Evolutionary conservation across 2,113 vertebrate genomes (phyloP).

Genomic region (Excalfactoria chinensis): DNA sequence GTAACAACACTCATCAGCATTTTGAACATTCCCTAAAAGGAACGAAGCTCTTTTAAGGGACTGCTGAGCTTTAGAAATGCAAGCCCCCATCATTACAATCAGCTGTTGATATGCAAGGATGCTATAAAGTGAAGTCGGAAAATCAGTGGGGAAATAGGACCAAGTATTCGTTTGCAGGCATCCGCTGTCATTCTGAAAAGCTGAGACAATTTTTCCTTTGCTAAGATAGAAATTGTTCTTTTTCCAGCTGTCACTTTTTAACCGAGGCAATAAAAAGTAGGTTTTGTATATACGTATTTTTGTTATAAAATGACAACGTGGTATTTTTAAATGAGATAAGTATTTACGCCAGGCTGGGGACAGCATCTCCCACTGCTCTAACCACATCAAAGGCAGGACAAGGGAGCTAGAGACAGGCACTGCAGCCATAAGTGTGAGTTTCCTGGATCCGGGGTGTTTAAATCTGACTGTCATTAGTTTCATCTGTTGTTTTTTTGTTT

Average conservation of each 20-base stretch:
- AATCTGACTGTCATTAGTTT: conserved; percentile 28
- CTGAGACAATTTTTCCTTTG: conserved; percentile 14
- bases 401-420: conserved; percentile 38
- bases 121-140: background rate
- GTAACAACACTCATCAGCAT: background rate
- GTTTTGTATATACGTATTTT: background rate
- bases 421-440: conserved; percentile 55
- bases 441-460: conserved; percentile 59
- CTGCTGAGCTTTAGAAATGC: background rate
- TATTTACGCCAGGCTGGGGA: conserved; percentile 35
- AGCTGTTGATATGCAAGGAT: background rate
- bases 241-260: conserved; percentile 30
- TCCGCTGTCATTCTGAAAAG: background rate
- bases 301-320: conserved; percentile 10
- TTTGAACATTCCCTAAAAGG: background rate
- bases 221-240: background rate
- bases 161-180: background rate
- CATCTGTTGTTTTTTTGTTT: background rate
- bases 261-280: background rate
- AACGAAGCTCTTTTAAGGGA: background rate
- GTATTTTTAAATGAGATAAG: conserved; percentile 64
- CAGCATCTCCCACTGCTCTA: conserved; percentile 56
- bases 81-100: background rate
- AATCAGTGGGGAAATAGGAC: rapidly evolving
- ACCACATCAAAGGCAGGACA: conserved; percentile 47